Evolutionary conservation across 2,888 invertebrate genomes (phyloP).

Genomic region (Spisula solida): DNA sequence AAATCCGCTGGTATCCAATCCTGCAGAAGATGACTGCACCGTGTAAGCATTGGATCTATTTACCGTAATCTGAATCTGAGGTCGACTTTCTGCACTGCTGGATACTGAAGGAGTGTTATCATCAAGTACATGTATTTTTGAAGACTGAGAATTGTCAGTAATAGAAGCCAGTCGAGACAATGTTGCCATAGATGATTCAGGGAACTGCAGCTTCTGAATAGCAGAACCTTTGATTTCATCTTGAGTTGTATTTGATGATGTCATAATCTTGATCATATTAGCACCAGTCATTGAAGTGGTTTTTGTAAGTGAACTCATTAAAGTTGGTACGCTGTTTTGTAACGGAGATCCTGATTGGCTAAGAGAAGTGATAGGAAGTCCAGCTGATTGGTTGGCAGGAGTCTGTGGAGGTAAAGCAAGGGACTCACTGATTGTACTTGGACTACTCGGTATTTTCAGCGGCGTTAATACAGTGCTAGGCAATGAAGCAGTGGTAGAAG

Average conservation of each 20-base stretch:
- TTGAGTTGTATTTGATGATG: constrained; percentile 20
- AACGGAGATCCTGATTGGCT: constrained; percentile 68
- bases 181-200: constrained; percentile 79
- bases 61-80: constrained; percentile 75
- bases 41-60: constrained; percentile 56
- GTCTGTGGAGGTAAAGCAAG: constrained; percentile 23
- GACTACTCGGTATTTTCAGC: constrained; percentile 38
- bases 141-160: not conserved
- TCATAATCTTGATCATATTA: constrained; percentile 42
- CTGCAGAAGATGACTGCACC: not conserved
- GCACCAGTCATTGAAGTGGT: constrained; percentile 25
- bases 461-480: constrained; percentile 40
- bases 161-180: constrained; percentile 52
- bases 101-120: not conserved
- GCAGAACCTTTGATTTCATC: constrained; percentile 36
- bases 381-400: constrained; percentile 30
- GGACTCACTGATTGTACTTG: constrained; percentile 30
- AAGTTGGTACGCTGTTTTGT: constrained; percentile 71
- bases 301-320: constrained; percentile 66
- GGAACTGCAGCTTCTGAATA: constrained; percentile 82
- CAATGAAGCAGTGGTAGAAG: not conserved
- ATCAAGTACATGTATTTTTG: constrained; percentile 12
- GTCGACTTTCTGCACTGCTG: constrained; percentile 17
- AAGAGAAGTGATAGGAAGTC: constrained; percentile 37
- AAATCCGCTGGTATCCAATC: not conserved